Percentiles rank a stretch among this genome's conserved stretches.
Conservation (phyloP, 2,113 vertebrate genomes). For the Dipodomys spectabilis region DNA sequence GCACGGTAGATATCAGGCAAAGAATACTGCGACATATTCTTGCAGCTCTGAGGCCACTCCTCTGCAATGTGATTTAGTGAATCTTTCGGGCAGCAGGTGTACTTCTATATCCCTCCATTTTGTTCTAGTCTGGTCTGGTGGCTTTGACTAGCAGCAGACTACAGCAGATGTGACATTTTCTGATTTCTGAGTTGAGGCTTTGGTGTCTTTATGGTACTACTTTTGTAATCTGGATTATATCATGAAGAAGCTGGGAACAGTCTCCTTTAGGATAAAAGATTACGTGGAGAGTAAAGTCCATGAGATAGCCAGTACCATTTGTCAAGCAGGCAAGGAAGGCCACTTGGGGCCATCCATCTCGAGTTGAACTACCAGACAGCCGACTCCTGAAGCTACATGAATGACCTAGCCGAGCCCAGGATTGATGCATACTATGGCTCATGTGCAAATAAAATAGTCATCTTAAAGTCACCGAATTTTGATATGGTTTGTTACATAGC, state of each 20-base stretch:
- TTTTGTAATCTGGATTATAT: not conserved
- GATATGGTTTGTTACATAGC: not conserved
- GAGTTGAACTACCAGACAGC: not conserved
- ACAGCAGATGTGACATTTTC: not conserved
- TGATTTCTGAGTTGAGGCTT: not conserved
- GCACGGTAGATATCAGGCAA: not conserved
- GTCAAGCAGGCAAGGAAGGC: not conserved
- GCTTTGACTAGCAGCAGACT: not conserved
- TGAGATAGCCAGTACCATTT: not conserved
- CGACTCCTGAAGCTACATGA: not conserved
- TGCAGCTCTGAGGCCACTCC: not conserved
- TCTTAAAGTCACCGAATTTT: not conserved
- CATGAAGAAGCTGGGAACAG: not conserved
- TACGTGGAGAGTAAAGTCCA: not conserved
- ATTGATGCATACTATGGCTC: not conserved
- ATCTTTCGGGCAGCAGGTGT: not conserved
- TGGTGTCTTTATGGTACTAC: not conserved
- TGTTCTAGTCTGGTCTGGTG: not conserved
- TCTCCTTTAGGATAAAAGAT: not conserved
- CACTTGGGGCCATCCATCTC: not conserved
- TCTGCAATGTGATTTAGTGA: not conserved
- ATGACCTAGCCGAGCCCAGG: not conserved
- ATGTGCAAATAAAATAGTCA: not conserved
- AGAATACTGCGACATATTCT: not conserved
- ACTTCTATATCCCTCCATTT: not conserved